Evolutionary conservation across 2,888 invertebrate genomes (phyloP), one percentile per base, ranked within the genome.

Genomic region (Bellardia bayeri): DNA sequence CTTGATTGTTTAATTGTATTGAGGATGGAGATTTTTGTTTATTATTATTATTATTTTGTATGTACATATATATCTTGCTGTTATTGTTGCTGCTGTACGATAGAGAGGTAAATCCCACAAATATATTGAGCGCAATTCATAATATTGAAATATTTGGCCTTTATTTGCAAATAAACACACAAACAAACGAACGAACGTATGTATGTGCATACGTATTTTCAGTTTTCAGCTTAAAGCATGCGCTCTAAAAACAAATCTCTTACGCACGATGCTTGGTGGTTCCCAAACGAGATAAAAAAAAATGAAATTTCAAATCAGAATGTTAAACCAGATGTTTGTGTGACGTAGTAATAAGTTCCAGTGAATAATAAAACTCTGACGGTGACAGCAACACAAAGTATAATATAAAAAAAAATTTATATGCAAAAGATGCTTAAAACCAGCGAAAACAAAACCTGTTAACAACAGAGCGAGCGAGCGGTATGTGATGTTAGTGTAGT

Each of bases 71-170:
- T 23, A 23, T 23, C 23, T 23, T 23, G 23, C 23, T 61, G 42
- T 49, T 69, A 37, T 71, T 54, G 45, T 58, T 64, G 16, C 11
- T 79, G 49, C 58, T 16, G 40, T 58, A 23, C 23, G 23, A 23
- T 23, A 71, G 79, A 82, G 87, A 89, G 89, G 89, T 89, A 87
- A 89, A 89, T 86, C 89, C 89, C 89, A 86, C 71, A 71, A 81
- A 68, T 6, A 85, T 64, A 68, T 40, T 81, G 85, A 85, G 80
- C 37, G 75, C 54, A 51, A 66, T 63, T 54, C 40, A 51, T 56
- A 49, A 33, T 14, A 69, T 33, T 33, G 3, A 69, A 76, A 72
- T 64, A 23, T 76, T 75, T 78, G 58, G 64, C 78, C 68, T 79
- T 85, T 75, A 66, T 80, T 85, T 83, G 68, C 33, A 69, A 74